These are phyloP conservation scores for Sebastes kiyomatsui DNA, from an alignment of 2,797 vertebrate genomes.

Conservation along the genomic window DNA sequence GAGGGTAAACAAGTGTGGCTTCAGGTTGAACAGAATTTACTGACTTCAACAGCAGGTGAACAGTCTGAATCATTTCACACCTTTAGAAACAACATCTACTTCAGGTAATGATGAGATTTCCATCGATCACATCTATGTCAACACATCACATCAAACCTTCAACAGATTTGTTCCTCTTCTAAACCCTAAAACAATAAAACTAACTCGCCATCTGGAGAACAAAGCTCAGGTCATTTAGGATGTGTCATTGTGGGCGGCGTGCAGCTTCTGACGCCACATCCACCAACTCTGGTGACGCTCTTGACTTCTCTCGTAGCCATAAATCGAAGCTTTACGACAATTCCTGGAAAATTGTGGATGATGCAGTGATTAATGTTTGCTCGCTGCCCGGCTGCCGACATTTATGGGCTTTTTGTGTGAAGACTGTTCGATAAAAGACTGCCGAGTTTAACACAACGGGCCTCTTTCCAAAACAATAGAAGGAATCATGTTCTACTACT, in stretches of 20 bases:
- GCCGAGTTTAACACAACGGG: not conserved
- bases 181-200: not conserved
- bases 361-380: not conserved
- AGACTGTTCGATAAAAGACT: not conserved
- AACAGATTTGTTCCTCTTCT: not conserved
- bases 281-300: not conserved
- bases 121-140: not conserved
- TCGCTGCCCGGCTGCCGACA: not conserved
- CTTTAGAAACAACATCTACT: not conserved
- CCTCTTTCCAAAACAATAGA: not conserved
- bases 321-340: not conserved
- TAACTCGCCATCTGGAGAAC: not conserved
- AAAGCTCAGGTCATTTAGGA: not conserved
- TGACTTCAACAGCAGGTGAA: not conserved
- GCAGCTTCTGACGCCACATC: constrained; percentile 5
- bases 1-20: not conserved
- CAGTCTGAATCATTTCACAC: not conserved
- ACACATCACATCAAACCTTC: not conserved
- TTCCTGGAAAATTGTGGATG: constrained; percentile 17
- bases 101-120: not conserved
- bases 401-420: not conserved
- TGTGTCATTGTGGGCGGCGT: not conserved
- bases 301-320: not conserved
- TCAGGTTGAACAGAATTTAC: not conserved
- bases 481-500: not conserved